Base-by-base conservation (phyloP, 2,797 vertebrate species). In the Anas flavirostris region DNA sequence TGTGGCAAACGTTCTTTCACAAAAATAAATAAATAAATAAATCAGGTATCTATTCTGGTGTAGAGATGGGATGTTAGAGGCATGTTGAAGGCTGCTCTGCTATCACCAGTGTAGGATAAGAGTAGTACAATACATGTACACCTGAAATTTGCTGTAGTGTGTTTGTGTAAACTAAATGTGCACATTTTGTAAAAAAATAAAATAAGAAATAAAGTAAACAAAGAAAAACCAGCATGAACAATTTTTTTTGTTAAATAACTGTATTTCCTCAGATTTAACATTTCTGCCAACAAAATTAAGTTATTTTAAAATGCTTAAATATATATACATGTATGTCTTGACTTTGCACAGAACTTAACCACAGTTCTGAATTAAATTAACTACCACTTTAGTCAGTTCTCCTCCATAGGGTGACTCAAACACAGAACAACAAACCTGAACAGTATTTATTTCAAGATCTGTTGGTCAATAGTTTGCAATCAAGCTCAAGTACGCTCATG, bases 1-100 rank as follows among this genome's bases (percentile, higher is more conserved):
- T 62, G 87, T 87, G 96, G 96, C 74, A 84, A 96, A 86, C 10
- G 41, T 86, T 96, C 85, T 95, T 96, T 96, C 96, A 95, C 91
- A 96, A 98, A 97, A 82, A 72, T 93, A 98, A 80, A 70, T 22
- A 98, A 80, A 70, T 22, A 98, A 80, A 70, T 48, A 93, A 98
- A 98, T 98, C 97, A 98, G 97, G 96, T 97, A 97, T 98, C 98
- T 98, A 98, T 97, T 98, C 98, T 98, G 98, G 97, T 98, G 97
- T 98, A 97, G 95, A 98, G 93, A 93, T 90, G 94, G 96, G 94
- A 95, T 96, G 67, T 93, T 83, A 93, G 83, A 96, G 85, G 93
- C 81, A 94, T 66, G 96, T 94, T 95, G 94, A 96, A 90, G 86
- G 95, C 95, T 96, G 96, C 97, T 98, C 97, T 98, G 97, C 96